Base-by-base conservation (phyloP, 2,888 invertebrate genomes). In the Hyppa rectilinea region DNA sequence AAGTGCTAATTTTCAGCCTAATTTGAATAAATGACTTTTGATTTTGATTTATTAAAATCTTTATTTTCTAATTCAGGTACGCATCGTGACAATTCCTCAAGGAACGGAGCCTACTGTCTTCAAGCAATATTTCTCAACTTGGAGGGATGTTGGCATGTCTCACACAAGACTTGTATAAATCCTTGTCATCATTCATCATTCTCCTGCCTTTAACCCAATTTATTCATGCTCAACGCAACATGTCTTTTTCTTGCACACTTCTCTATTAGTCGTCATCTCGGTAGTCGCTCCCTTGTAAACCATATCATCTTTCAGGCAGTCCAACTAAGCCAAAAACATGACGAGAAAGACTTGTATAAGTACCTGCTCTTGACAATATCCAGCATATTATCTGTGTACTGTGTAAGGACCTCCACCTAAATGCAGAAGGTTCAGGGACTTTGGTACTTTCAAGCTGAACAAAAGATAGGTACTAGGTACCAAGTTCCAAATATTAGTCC, bases 51-150 rank as follows among this genome's bases (percentile, higher is more conserved):
- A n/a, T n/a, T n/a, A n/a, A n/a, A n/a, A n/a, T n/a, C n/a, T 20
- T 17, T 5, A 0, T 20, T 23, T 67, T 36, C 69, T 6, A 68
- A 69, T 29, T 0, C 92, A 97, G 95, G 96, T 97, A 1, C 96
- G 97, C 85, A 96, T 97, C 0, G 96, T 97, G 74, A 96, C 97
- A 83, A 96, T 99, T 20, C 97, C 98, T 0, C 98, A 99, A 88
- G 97, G 97, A 29, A 98, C 97, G 0, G 99, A 99, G 91, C 97
- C 99, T 0, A 97, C 98, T 0, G 96, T 97, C 10, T 99, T 99
- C 94, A 98, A 98, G 83, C 98, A 99, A 87, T 99, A 98, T 95
- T 99, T 99, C 94, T 92, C 96, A 4, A 97, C 97, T 0, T 98
- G 98, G 98, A 96, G 97, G 53, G 97, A 97, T 81, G 88, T 87